Evolutionary conservation across 2,113 vertebrate genomes (phyloP).

Genomic region (Triplophysa tibetana): DNA sequence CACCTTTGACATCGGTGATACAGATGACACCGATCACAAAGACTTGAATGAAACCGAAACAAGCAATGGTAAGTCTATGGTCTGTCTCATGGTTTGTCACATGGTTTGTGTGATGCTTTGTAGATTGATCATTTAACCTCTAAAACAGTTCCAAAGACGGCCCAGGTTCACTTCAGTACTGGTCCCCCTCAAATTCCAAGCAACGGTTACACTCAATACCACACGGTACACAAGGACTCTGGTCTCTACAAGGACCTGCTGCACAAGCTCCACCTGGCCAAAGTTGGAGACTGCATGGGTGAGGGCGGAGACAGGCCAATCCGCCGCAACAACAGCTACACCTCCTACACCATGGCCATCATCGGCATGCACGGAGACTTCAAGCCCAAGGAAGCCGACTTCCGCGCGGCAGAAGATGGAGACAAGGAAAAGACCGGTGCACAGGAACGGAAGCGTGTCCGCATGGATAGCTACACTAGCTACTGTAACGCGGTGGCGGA

Average conservation of each 20-base stretch:
- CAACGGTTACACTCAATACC: slow-evolving; percentile 89
- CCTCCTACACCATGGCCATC: slow-evolving; percentile 98
- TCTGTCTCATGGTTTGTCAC: not conserved
- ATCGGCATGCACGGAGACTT: slow-evolving; percentile 92
- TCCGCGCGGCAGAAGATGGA: slow-evolving; percentile 57
- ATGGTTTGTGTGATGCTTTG: not conserved
- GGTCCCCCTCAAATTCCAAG: slow-evolving; percentile 80
- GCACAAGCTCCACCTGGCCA: slow-evolving; percentile 94
- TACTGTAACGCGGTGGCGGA: slow-evolving; percentile 97
- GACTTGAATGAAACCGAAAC: slow-evolving; percentile 68
- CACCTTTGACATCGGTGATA: slow-evolving; percentile 87
- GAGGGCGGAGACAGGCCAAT: slow-evolving; percentile 87
- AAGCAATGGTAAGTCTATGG: slow-evolving; percentile 54
- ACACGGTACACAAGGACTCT: slow-evolving; percentile 97
- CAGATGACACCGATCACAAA: slow-evolving; percentile 77
- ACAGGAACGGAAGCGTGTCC: slow-evolving; percentile 82
- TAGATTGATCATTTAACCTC: not conserved
- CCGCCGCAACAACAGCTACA: slow-evolving; percentile 96
- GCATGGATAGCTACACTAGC: slow-evolving; percentile 98
- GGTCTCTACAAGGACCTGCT: slow-evolving; percentile 96
- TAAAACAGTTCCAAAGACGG: slow-evolving; percentile 66
- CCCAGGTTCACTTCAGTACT: slow-evolving; percentile 83
- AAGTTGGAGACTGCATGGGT: slow-evolving; percentile 96
- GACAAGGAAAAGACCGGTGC: slow-evolving; percentile 60
- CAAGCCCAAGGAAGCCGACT: slow-evolving; percentile 76